These are phyloP conservation scores for Drosophila barbarae DNA, from an alignment of 2,888 invertebrate species.

Conservation along the genomic window DNA sequence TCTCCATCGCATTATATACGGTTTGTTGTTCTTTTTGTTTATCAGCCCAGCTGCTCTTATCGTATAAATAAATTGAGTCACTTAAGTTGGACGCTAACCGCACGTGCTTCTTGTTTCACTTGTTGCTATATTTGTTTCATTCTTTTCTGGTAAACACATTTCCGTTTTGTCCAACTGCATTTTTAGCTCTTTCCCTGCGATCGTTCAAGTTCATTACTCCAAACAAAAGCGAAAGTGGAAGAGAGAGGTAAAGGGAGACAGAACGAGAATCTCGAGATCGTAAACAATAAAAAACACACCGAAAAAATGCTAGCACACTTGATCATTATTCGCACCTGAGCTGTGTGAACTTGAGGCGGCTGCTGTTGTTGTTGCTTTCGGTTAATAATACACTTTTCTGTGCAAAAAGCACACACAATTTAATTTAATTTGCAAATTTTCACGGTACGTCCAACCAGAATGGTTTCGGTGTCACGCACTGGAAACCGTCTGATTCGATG, in stretches of 20 bases:
- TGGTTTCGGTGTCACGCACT: slow-evolving; percentile 22
- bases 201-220: slow-evolving; percentile 13
- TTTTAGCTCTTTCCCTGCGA: not conserved
- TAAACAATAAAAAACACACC: slow-evolving; percentile 26
- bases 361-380: not conserved
- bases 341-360: slow-evolving; percentile 15
- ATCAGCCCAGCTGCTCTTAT: slow-evolving; percentile 25
- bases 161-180: slow-evolving; percentile 27
- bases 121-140: slow-evolving; percentile 19
- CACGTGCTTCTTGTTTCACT: slow-evolving; percentile 37
- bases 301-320: slow-evolving; percentile 13
- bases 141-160: slow-evolving; percentile 24
- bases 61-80: slow-evolving; percentile 12
- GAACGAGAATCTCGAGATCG: slow-evolving; percentile 31
- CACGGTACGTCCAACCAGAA: slow-evolving; percentile 9
- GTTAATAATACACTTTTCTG: slow-evolving; percentile 2
- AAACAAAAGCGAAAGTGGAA: slow-evolving; percentile 39
- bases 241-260: slow-evolving; percentile 33
- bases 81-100: slow-evolving; percentile 14
- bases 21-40: slow-evolving; percentile 15
- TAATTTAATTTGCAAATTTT: slow-evolving; percentile 19
- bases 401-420: slow-evolving; percentile 18
- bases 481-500: slow-evolving; percentile 51
- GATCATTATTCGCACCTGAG: slow-evolving; percentile 6
- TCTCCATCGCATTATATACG: slow-evolving; percentile 10